Conservation (phyloP, 2,797 vertebrate genomes). For the Psittacula derbiana region DNA sequence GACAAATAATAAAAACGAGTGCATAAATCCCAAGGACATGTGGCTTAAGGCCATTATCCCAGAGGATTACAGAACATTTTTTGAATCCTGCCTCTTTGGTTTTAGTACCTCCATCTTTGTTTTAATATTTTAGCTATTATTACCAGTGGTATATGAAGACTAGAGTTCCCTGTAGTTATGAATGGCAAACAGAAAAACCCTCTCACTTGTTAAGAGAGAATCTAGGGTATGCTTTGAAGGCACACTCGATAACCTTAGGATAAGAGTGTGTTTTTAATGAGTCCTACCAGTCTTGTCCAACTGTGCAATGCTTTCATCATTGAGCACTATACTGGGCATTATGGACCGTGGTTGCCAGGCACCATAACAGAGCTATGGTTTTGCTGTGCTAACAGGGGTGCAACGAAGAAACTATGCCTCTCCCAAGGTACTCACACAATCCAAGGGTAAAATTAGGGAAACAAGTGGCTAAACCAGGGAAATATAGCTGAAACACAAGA, state of each 20-base stretch:
- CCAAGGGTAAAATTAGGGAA: neutral
- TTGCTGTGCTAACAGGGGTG: neutral
- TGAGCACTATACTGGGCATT: neutral
- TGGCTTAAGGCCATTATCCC: constrained; percentile 48
- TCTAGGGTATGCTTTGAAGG: constrained; percentile 10
- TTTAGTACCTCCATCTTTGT: constrained; percentile 12
- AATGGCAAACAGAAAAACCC: constrained; percentile 50
- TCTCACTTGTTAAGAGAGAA: constrained; percentile 21
- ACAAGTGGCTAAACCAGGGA: neutral
- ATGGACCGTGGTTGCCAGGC: neutral
- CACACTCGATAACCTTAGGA: neutral
- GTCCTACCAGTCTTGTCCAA: neutral
- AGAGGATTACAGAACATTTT: constrained; percentile 2
- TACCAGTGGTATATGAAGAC: neutral
- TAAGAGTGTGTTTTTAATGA: neutral
- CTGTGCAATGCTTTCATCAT: neutral
- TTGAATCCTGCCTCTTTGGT: neutral
- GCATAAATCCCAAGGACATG: constrained; percentile 56
- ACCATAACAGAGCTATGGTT: neutral
- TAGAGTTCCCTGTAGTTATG: neutral
- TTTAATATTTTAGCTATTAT: constrained; percentile 53
- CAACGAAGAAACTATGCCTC: neutral
- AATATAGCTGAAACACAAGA: neutral
- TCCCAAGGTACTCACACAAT: neutral
- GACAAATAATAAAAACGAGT: constrained; percentile 71